Evolutionary conservation across 1,140 invertebrate species (phyloP).

Genomic region (Goniozus legneri): DNA sequence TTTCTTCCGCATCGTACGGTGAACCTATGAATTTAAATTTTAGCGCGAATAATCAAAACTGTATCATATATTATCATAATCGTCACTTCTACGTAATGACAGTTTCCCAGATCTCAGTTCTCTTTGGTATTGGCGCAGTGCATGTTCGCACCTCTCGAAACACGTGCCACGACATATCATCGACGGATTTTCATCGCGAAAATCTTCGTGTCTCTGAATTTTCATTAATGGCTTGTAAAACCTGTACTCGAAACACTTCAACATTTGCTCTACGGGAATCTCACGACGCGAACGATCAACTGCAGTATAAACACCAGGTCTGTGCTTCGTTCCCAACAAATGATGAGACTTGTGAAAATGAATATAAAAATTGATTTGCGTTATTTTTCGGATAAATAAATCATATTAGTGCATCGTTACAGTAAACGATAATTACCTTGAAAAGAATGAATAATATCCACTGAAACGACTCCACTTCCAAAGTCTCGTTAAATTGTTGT

Average conservation of each 20-base stretch:
- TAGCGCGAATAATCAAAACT: no score
- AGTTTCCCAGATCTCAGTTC: background rate
- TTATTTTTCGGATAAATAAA: slow-evolving; percentile 3
- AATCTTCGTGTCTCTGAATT: background rate
- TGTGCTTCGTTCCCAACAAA: slow-evolving; percentile 24
- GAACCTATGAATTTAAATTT: no score
- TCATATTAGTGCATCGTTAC: background rate
- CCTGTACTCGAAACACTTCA: slow-evolving; percentile 29
- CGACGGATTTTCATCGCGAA: background rate
- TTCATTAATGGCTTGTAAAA: slow-evolving; percentile 6
- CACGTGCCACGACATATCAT: slow-evolving; percentile 15
- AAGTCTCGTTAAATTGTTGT: background rate
- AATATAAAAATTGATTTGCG: background rate
- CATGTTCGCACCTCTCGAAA: slow-evolving; percentile 22
- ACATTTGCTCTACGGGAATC: slow-evolving; percentile 33
- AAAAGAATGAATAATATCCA: slow-evolving; percentile 33
- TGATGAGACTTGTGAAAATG: slow-evolving; percentile 29
- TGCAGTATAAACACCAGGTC: slow-evolving; percentile 31
- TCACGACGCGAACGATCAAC: slow-evolving; percentile 26
- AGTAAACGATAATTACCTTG: slow-evolving; percentile 21
- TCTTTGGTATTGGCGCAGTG: slow-evolving; percentile 18
- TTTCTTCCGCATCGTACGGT: no score
- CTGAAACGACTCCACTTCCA: slow-evolving; percentile 26
- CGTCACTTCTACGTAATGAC: slow-evolving; percentile 14
- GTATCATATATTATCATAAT: no score